Evolutionary conservation across 2,113 vertebrate species (phyloP), one percentile per base, ranked within the genome.

Genomic region (Rhabdomys dilectus): DNA sequence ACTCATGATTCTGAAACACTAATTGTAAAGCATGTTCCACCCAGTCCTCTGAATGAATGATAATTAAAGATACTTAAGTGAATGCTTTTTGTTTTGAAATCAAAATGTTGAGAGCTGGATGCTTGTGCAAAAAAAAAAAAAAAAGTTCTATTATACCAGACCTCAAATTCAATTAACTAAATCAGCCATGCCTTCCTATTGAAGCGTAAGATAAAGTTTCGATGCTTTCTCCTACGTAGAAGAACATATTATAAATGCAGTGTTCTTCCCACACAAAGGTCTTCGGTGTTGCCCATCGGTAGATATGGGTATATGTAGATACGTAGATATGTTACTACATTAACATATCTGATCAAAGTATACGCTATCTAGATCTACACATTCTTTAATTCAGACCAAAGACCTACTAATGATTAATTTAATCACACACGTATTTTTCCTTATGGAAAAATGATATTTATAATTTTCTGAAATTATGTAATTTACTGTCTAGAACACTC

Each of bases 11-110:
- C 95, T 82, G 62, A 94, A 62, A 90, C 89, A 89, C 66, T 72
- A 22, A 2, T 95, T 98, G 91, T 89, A 96, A 94, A 98, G 22
- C 93, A 45, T 89, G 39, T 91, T 94, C 95, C 88, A 87, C 51
- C 70, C 91, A 84, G n/a, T 96, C 86, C 77, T 97, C 68, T 60
- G 88, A 97, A 94, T 93, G 51, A 94, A 68, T 80, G 96, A 93
- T 97, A 96, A 93, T 96, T 85, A 94, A 94, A 89, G 56, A 91
- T 73, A 93, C 94, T 75, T 91, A 95, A 97, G 82, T 84, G 97
- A 97, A 91, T 88, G 2, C 92, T 78, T 82, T 96, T 78, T 56
- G 58, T 92, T 97, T 98, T 96, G 76, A 84, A 93, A 85, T 93
- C 88, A 94, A 39, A 97, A 88, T 91, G 77, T 92, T 93, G 86